Evolutionary conservation across 2,888 invertebrate species (phyloP), one percentile per base, ranked within the genome.

Genomic region (Julus scanicus): DNA sequence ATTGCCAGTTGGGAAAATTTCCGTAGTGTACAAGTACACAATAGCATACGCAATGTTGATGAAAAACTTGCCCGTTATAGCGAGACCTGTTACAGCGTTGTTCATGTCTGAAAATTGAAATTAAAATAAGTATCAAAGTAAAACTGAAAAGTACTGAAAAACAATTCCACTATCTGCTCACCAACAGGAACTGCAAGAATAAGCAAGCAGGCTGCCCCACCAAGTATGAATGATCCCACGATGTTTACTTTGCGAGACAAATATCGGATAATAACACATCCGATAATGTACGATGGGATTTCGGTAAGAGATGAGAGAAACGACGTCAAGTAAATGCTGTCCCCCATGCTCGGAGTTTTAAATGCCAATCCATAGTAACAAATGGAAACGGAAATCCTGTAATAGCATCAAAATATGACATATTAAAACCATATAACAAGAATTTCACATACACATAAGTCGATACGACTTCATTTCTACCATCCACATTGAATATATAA

Each of bases 291-390:
- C 13, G 88, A 86, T 11, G 88, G 88, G 15, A 88, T 86, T 80
- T 88, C 88, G 37, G 83, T 86, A 5, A 86, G 48, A 71, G 88
- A 57, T 48, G 88, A 63, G n/a, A 88, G 71, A n/a, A 88, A 88
- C 3, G 86, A 39, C 29, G 63, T 57, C 11, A 88, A 39, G 57
- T 86, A 88, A 48, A 86, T 48, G 37, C 86, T 63, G 71, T 44
- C 17, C 20, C 88, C 88, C 29, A 88, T 15, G 37, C 44, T 80
- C 63, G 88, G 88, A 44, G 86, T 37, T 29, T 86, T 88, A 63
- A 88, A 88, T 37, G 88, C 39, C 88, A 88, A 63, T 48, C 88
- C 88, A 48, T 88, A 88, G 40, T 88, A 88, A 71, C 88, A 86
- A 11, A 86, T 20, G 1, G 88, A 88, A 15, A 88, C 88, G 13